phyloP scores from a whole-genome alignment of 2,797 vertebrate genomes.

The Acomys russatus region DNA sequence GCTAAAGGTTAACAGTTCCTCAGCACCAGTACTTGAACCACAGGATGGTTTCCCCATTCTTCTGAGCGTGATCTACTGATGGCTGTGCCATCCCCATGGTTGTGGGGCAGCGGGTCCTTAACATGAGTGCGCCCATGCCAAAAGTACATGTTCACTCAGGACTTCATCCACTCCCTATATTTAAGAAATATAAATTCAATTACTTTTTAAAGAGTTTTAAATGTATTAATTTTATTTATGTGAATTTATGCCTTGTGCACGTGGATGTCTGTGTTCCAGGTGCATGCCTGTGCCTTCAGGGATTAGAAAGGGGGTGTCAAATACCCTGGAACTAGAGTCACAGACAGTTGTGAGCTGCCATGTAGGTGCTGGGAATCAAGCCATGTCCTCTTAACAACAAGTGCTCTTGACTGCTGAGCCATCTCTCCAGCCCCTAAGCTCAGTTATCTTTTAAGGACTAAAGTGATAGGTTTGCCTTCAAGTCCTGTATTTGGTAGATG shows the following conservation, averaged over 20 bases:
- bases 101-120: background rate
- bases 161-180: background rate
- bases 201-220: background rate
- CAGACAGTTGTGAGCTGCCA: background rate
- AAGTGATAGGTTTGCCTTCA: background rate
- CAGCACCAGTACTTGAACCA: background rate
- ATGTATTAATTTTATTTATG: background rate
- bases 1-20: too few relatives aligned
- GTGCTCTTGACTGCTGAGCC: too few relatives aligned
- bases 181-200: background rate
- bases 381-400: background rate
- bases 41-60: background rate
- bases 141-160: background rate
- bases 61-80: background rate
- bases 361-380: background rate
- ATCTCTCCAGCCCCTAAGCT: background rate
- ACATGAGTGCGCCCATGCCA: background rate
- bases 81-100: background rate
- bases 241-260: background rate
- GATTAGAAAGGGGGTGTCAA: background rate
- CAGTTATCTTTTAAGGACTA: background rate
- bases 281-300: background rate
- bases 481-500: background rate
- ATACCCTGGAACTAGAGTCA: background rate
- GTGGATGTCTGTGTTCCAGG: background rate